Base-by-base conservation (phyloP, 2,888 invertebrate species). In the Rhodophaea formosa region DNA sequence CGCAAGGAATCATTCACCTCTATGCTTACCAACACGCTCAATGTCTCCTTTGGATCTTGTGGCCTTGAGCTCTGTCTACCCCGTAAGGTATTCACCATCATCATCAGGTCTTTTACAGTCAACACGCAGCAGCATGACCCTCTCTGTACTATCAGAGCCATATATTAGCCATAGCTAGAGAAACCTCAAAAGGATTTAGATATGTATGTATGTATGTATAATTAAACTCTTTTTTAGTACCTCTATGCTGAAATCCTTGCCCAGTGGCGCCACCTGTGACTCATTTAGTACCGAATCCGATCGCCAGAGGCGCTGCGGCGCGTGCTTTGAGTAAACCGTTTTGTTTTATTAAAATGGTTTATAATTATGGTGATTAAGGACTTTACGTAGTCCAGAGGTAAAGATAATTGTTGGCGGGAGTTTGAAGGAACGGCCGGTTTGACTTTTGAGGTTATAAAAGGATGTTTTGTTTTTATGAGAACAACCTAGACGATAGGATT, bases 351-450 rank as follows among this genome's bases (percentile, higher is more conserved):
- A 82, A 85, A 86, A 83, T 78, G 74, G 64, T 66, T 79, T 79
- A 78, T 89, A 89, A 89, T 89, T 85, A 88, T 80, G 75, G 85
- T 73, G 75, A 82, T 88, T 84, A 82, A 78, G 64, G 58, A 71
- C 70, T 82, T 82, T 86, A 88, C 86, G 87, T 87, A 88, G 74
- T 80, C 74, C 86, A 83, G 86, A 73, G 85, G 87, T 75, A 67
- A 59, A 63, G 67, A 68, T 88, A 86, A 88, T 88, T 84, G 80
- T 67, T 67, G 81, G 77, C 75, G 79, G 85, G 79, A 62, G 59
- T 66, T 62, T 70, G 59, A 59, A 35, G 32, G 61, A 62, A 49
- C 62, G 59, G 60, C 49, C 63, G 52, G 62, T 39, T 23, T 23
- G 23, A 23, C 23, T 23, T 16, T 54, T 56, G 8, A 51, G 51